These are phyloP conservation scores for Campoletis sonorensis DNA, from an alignment of 1,140 invertebrate species.

Conservation along the genomic window DNA sequence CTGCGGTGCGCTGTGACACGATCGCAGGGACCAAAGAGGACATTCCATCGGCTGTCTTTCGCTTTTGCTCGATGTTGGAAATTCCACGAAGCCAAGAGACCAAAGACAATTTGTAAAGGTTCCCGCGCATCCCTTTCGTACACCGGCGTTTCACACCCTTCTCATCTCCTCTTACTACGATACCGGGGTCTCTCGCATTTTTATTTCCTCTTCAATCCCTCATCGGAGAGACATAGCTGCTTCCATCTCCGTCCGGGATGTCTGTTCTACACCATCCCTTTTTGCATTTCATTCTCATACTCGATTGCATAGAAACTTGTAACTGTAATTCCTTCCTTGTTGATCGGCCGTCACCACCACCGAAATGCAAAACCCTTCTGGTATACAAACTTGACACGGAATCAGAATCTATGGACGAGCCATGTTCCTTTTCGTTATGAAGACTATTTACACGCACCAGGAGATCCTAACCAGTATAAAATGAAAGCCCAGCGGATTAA, in stretches of 20 bases:
- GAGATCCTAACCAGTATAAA: background rate
- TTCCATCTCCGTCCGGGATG: background rate
- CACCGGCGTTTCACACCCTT: conserved; percentile 3
- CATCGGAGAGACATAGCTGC: background rate
- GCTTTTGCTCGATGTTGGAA: conserved; percentile 23
- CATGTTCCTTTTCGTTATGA: background rate
- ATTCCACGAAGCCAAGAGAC: conserved; percentile 38
- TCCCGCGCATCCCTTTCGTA: conserved; percentile 3
- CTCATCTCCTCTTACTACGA: background rate
- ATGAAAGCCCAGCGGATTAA: background rate
- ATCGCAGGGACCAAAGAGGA: background rate
- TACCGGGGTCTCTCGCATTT: background rate
- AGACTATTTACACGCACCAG: background rate
- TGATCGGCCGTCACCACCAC: background rate
- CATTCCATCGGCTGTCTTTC: conserved; percentile 3
- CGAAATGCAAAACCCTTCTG: background rate
- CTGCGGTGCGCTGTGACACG: background rate
- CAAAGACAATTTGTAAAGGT: conserved; percentile 13
- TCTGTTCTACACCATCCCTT: background rate
- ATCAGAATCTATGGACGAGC: conserved; percentile 10
- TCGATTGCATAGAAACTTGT: background rate
- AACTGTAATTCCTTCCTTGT: background rate
- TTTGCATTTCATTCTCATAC: background rate
- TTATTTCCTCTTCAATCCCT: background rate
- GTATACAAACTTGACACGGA: background rate